Evolutionary conservation across 2,888 invertebrate species (phyloP).

Genomic region (Incurvaria masculella): DNA sequence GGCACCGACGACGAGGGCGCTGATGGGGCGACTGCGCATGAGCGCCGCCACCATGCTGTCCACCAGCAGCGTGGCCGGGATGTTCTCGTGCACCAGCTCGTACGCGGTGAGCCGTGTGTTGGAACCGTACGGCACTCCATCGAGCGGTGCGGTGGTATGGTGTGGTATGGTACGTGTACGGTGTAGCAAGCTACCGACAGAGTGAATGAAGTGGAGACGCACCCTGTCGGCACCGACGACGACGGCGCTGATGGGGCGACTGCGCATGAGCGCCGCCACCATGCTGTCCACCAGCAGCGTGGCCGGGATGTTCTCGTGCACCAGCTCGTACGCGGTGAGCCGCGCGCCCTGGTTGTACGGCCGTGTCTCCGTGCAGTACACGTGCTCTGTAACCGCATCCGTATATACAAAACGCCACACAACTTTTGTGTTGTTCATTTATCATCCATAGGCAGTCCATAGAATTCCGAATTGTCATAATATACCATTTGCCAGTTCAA

Average conservation of each 20-base stretch:
- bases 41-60: constrained; percentile 96
- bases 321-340: constrained; percentile 92
- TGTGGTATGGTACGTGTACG: too few relatives aligned
- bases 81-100: constrained; percentile 88
- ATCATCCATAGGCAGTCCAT: too few relatives aligned
- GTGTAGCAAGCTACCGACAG: too few relatives aligned
- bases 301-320: constrained; percentile 87
- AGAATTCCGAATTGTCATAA: too few relatives aligned
- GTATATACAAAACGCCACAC: too few relatives aligned
- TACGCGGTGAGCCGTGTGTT: constrained; percentile 96
- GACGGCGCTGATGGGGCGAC: constrained; percentile 81
- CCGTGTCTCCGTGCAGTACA: constrained; percentile 95
- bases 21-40: constrained; percentile 78
- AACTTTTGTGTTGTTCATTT: too few relatives aligned
- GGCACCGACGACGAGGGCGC: constrained; percentile 97
- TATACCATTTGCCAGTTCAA: too few relatives aligned
- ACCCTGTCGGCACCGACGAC: constrained; percentile 99
- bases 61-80: constrained; percentile 89
- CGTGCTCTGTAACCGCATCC: constrained; percentile 72
- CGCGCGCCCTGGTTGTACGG: constrained; percentile 98
- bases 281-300: constrained; percentile 96
- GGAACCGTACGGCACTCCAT: too few relatives aligned
- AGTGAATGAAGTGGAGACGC: too few relatives aligned
- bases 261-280: constrained; percentile 88
- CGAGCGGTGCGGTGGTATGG: too few relatives aligned